These are phyloP conservation scores for Sinella curviseta DNA, from an alignment of 1,140 invertebrate genomes.

Conservation along the genomic window DNA sequence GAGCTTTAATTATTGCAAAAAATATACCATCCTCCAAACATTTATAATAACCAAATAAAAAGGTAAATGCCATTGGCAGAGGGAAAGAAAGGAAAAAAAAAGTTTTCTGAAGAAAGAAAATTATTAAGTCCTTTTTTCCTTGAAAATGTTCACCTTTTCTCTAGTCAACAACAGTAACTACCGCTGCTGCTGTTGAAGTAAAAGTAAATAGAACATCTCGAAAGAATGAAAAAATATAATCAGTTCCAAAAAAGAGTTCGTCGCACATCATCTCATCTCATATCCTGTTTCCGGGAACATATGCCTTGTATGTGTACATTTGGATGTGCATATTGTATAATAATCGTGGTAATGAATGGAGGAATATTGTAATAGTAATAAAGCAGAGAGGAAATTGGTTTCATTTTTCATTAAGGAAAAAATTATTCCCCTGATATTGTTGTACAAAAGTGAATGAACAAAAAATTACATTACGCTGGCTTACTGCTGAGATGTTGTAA, in stretches of 20 bases:
- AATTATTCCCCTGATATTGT: too few species aligned
- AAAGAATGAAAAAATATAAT: background rate
- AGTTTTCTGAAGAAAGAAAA: background rate
- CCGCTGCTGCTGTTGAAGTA: too few species aligned
- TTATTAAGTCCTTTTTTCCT: background rate
- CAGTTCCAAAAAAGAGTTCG: background rate
- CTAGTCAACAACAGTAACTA: too few species aligned
- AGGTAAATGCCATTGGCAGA: background rate
- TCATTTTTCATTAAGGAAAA: background rate
- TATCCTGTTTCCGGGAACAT: background rate
- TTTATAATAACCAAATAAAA: background rate
- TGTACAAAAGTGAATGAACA: too few species aligned
- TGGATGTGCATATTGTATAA: too few species aligned
- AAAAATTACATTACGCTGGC: too few species aligned
- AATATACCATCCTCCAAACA: background rate
- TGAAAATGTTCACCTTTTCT: background rate
- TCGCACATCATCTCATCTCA: background rate
- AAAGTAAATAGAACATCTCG: too few species aligned
- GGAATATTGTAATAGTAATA: background rate
- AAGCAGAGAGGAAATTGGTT: background rate
- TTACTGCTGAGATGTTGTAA: too few species aligned
- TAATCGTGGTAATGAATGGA: background rate
- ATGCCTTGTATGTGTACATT: too few species aligned
- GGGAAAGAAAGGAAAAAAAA: background rate
- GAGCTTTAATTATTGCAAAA: slow-evolving; percentile 8